These are phyloP conservation scores for Plagiodera versicolora DNA, from an alignment of 2,888 invertebrate genomes.

Conservation along the genomic window DNA sequence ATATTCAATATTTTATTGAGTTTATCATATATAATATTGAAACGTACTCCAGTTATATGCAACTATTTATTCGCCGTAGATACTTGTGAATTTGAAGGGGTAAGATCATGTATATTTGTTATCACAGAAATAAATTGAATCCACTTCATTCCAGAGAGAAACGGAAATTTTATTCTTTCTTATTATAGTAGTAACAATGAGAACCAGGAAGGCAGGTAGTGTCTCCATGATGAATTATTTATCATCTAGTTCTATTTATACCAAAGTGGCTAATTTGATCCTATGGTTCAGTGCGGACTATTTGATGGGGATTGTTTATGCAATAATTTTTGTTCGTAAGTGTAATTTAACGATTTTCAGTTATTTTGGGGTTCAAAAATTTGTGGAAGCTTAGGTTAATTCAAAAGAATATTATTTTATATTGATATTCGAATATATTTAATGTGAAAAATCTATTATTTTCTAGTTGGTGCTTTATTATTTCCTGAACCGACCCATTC, in stretches of 20 bases:
- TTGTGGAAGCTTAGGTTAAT: too few species aligned
- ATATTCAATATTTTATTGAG: conserved; percentile 83
- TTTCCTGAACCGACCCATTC: conserved; percentile 91
- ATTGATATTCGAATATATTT: too few species aligned
- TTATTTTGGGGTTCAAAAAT: too few species aligned
- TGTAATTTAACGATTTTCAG: conserved; percentile 4
- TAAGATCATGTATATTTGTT: conserved; percentile 50
- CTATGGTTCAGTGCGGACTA: conserved; percentile 91
- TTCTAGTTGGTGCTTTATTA: conserved; percentile 72
- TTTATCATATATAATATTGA: conserved; percentile 77
- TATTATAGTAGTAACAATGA: conserved; percentile 89
- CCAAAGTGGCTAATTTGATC: conserved; percentile 89
- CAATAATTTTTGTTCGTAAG: conserved; percentile 57
- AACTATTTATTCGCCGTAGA: conserved; percentile 71
- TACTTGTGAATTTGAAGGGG: conserved; percentile 82
- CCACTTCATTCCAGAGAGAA: conserved; percentile 66
- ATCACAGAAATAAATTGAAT: background rate
- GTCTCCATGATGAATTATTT: conserved; percentile 91
- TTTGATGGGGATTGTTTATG: conserved; percentile 79
- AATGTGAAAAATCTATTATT: too few species aligned
- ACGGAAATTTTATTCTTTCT: conserved; percentile 96
- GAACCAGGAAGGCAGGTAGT: conserved; percentile 88
- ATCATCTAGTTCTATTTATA: conserved; percentile 91
- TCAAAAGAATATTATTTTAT: too few species aligned
- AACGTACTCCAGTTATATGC: conserved; percentile 73